Evolutionary conservation across 2,888 invertebrate genomes (phyloP).

Genomic region (Bellardia pandia): DNA sequence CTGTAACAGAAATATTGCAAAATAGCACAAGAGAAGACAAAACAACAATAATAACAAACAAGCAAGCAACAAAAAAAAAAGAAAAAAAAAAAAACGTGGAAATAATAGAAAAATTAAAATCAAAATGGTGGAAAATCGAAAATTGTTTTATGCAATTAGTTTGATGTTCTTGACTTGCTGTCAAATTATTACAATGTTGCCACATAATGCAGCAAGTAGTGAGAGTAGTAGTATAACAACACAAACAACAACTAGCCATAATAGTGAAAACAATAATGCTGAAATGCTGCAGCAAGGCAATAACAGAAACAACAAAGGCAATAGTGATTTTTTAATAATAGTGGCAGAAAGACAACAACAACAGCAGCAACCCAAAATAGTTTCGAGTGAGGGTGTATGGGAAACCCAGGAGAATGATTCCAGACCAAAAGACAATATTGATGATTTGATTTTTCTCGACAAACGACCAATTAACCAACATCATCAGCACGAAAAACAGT

Average conservation of each 20-base stretch:
- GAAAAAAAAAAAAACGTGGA: slow-evolving; percentile 31
- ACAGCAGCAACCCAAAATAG: slow-evolving; percentile 64
- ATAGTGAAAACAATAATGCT: slow-evolving; percentile 59
- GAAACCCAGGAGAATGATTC: slow-evolving; percentile 62
- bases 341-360: slow-evolving; percentile 69
- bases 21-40: not conserved
- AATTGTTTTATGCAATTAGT: slow-evolving; percentile 74
- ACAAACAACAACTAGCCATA: slow-evolving; percentile 39
- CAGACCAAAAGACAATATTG: slow-evolving; percentile 73
- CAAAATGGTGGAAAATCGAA: slow-evolving; percentile 74
- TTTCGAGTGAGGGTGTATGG: slow-evolving; percentile 37
- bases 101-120: slow-evolving; percentile 72
- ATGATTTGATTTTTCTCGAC: slow-evolving; percentile 80
- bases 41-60: not conserved
- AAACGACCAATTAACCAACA: slow-evolving; percentile 73
- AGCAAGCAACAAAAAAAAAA: too few relatives aligned
- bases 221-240: slow-evolving; percentile 30
- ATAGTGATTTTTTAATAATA: slow-evolving; percentile 70
- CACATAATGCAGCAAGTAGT: slow-evolving; percentile 65
- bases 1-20: slow-evolving; percentile 34
- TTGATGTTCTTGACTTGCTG: slow-evolving; percentile 73
- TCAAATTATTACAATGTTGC: slow-evolving; percentile 72
- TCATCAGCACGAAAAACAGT: slow-evolving; percentile 57
- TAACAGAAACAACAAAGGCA: slow-evolving; percentile 56
- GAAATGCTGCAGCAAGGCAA: slow-evolving; percentile 31